Percentiles rank a stretch among this genome's conserved stretches.
These are phyloP conservation scores for Magallana angulata DNA, from an alignment of 1,140 invertebrate species.

Conservation along the genomic window DNA sequence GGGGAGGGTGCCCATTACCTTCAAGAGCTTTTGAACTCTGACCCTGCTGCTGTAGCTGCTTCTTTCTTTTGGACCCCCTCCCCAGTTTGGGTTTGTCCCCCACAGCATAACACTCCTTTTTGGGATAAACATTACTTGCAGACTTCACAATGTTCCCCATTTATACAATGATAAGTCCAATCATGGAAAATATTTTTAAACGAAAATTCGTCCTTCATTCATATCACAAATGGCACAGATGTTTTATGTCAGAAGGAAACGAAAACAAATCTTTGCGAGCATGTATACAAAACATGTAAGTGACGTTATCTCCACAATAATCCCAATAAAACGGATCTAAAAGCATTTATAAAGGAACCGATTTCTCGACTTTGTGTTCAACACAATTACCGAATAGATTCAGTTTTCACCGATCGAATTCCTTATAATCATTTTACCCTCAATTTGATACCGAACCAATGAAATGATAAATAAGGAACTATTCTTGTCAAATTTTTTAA, in stretches of 20 bases:
- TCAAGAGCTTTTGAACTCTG: background rate
- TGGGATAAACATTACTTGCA: background rate
- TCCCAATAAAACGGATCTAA: background rate
- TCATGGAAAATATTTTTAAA: background rate
- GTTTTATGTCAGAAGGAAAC: background rate
- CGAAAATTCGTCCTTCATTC: background rate
- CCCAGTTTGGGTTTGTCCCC: slow-evolving; percentile 11
- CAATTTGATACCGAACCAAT: background rate
- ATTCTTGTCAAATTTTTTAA: background rate
- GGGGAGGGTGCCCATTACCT: background rate
- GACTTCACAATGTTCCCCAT: slow-evolving; percentile 27
- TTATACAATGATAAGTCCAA: background rate
- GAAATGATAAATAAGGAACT: background rate
- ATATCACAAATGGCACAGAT: background rate
- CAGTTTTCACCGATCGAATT: background rate
- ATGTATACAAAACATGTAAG: background rate
- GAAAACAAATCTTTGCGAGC: background rate
- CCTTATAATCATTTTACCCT: background rate
- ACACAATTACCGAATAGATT: background rate
- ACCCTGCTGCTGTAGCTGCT: background rate
- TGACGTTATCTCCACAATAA: background rate
- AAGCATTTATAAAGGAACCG: background rate
- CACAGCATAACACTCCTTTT: background rate
- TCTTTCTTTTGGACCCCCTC: slow-evolving; percentile 18
- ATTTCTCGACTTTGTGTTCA: background rate